Evolutionary conservation across 2,797 vertebrate genomes (phyloP), one percentile per base, ranked within the genome.

Genomic region (Enteromius radiatus): DNA sequence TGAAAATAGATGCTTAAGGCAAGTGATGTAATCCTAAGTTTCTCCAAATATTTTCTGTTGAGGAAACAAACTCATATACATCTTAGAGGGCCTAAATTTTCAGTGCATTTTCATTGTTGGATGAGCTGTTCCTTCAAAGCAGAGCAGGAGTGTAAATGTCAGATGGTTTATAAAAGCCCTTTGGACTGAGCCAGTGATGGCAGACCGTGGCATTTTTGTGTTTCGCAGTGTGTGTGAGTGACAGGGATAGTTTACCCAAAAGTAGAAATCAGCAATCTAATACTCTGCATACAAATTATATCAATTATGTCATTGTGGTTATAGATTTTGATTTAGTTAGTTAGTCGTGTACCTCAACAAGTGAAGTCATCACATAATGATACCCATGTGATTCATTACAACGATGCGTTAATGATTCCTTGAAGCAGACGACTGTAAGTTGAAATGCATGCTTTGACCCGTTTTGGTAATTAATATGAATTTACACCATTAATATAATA

Each of bases 91-190:
- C 7, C 2, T n/a, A 54, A 54, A 54, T 54, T 10, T 52, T 54
- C 41, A 43, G 4, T 5, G 12, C 12, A 23, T 26, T 59, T 59
- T 31, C 6, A 63, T 31, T 31, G 28, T 63, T 17, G 28, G 6
- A 15, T 17, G 26, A 31, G 7, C 28, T 63, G 2, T 63, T 64
- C 28, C 28, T 64, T 64, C 31, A 33, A 33, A 33, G 61, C 80
- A 86, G 17, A 6, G 4, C 69, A 31, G 43, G 17, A 47, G 78
- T 41, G 23, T 69, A n/a, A 78, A 69, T 79, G 17, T 79, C 49
- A 54, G n/a, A 79, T 79, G 65, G n/a, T 56, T 79, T 52, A 69
- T 69, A 43, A 69, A 69, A 43, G 36, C 45, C 2, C 3, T 41
- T 78, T 64, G 54, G 67, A 54, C 74, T 14, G 31, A 21, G 9